Base-by-base conservation (phyloP, 1,140 invertebrate species). In the Brachionus asplanchnoidis region DNA sequence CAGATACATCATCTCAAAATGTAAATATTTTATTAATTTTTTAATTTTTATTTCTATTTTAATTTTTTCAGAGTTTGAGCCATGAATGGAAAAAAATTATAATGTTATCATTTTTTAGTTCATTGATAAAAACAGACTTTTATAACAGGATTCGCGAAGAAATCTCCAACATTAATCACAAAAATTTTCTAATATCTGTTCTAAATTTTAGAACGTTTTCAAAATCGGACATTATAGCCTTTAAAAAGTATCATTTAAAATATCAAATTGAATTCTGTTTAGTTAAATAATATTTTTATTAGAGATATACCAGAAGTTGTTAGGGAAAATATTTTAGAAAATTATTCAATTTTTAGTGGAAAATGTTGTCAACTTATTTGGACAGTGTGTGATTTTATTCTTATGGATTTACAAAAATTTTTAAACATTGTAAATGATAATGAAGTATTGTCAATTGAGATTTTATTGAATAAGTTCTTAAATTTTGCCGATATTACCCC, bases 261-360 rank as follows among this genome's bases (percentile, higher is more conserved):
- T n/a, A 14, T 23, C n/a, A 68, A 32, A 68, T 32, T n/a, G 6
- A 36, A 9, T 12, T 68, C 26, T 32, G 32, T 9, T 4, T 28
- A 66, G 6, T 66, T 26, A 0, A 53, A 53, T n/a, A 17, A 53
- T 53, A 53, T 53, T 17, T 75, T 75, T 75, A 17, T 17, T 42
- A 77, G 73, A 77, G 73, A 77, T 28, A 3, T 77, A 28, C 17
- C 40, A 4, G 73, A 77, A 20, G 50, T 26, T 26, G 42, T 77
- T 12, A 77, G 20, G 8, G 46, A 77, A 46, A 77, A 77, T 32
- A 11, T 77, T 44, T 50, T 77, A 9, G 73, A 77, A 50, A 77
- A 77, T 50, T 77, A 77, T 77, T 77, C 73, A 77, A 26, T 77
- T 14, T 77, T 77, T n/a, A 77, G 28, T 77, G 73, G 73, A 50